Conservation (phyloP, 2,113 vertebrate species). For the Rostratula benghalensis region DNA sequence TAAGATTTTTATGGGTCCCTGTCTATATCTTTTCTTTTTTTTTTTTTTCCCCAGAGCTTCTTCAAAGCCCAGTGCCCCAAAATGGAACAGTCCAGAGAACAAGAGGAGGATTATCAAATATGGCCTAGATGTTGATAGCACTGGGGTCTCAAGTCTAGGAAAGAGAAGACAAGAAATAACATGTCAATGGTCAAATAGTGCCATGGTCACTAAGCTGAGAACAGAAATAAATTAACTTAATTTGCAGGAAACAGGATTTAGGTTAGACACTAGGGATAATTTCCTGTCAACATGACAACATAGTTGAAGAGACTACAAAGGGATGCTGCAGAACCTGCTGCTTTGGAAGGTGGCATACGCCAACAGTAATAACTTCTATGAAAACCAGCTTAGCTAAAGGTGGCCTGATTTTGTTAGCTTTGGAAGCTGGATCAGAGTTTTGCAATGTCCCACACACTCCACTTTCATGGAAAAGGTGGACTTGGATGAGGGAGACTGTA, state of each 20-base stretch:
- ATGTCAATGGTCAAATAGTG: not conserved
- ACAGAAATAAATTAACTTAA: not conserved
- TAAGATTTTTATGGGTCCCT: not conserved
- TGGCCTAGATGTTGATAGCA: not conserved
- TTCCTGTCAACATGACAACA: not conserved
- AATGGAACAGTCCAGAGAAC: not conserved
- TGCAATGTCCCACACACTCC: not conserved
- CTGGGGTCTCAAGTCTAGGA: not conserved
- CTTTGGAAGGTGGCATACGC: not conserved
- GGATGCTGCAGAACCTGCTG: not conserved
- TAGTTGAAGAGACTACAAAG: not conserved
- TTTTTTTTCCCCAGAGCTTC: not conserved
- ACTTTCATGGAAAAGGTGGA: not conserved
- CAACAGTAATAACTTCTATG: not conserved
- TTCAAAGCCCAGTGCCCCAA: not conserved
- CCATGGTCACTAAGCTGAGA: not conserved
- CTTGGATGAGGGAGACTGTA: rapidly evolving
- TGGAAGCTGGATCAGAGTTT: not conserved
- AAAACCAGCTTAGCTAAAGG: not conserved
- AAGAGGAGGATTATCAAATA: not conserved
- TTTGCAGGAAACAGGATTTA: not conserved
- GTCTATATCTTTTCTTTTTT: not conserved
- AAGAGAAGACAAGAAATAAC: not conserved
- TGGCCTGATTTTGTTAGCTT: not conserved
- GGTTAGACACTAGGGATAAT: not conserved